Conservation (phyloP, 2,113 vertebrate genomes). For the Etia nguti region DNA sequence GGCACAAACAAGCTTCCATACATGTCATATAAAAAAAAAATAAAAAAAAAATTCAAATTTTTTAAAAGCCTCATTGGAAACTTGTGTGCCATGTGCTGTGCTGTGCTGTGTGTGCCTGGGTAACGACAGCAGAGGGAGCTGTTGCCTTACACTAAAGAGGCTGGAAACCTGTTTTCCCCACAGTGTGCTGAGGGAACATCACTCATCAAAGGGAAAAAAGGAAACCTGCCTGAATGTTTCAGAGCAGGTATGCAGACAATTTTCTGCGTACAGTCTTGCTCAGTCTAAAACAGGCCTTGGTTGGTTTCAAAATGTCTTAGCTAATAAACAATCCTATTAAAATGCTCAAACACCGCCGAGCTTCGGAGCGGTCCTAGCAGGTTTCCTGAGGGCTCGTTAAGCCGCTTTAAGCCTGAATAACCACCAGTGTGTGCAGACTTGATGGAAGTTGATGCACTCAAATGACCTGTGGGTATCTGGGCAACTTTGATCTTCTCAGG, state of each 20-base stretch:
- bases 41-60: not conserved
- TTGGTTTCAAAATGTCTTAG: not conserved
- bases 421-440: not conserved
- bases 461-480: not conserved
- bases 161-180: not conserved
- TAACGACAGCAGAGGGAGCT: slow-evolving; percentile 65
- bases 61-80: not conserved
- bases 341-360: not conserved
- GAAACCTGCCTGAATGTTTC: not conserved
- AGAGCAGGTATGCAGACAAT: slow-evolving; percentile 6
- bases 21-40: fast-evolving
- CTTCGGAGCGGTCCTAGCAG: not conserved
- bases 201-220: not conserved
- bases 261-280: not conserved
- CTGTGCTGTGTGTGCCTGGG: not conserved
- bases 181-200: not conserved
- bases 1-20: not conserved
- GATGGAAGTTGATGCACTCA: not conserved
- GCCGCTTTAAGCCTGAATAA: not conserved
- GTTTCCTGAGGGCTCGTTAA: not conserved
- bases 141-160: slow-evolving; percentile 23
- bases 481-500: not conserved
- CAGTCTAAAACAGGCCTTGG: not conserved
- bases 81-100: not conserved
- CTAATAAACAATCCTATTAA: not conserved